Base-by-base conservation (phyloP, 2,113 vertebrate genomes). In the Harpagus bidentatus region DNA sequence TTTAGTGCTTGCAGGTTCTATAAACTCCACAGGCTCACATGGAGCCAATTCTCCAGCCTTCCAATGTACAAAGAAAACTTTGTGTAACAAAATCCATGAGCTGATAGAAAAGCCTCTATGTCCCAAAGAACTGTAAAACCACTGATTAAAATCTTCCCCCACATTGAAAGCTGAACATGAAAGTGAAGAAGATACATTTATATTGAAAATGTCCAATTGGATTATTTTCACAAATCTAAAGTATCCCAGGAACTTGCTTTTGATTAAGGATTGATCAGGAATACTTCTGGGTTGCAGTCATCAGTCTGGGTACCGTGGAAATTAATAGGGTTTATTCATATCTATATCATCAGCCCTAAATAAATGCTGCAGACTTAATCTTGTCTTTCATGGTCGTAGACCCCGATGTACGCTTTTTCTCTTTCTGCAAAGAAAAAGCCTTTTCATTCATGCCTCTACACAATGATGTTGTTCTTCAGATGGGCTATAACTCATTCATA, bases 21-120 rank as follows among this genome's bases (percentile, higher is more conserved):
- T 91, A 89, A 96, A 95, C 61, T 81, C 59, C 58, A 43, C 63
- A 55, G 67, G 23, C 72, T 92, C 12, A 14, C 66, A 89, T 56
- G 32, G 36, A 95, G 90, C 83, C 83, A 95, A 91, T 88, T 93
- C 86, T 92, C 61, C 43, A 82, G 52, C 38, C 52, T 95, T 78
- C 63, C 69, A 84, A 69, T 17, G 20, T 40, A 97, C 83, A 96
- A 95, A 97, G 96, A 95, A 95, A 96, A 95, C 96, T 86, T 88
- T 94, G 88, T 95, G 59, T 74, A 91, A 90, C 63, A 97, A 88
- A 95, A 97, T 86, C 86, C 72, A n/a, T 10, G 50, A 83, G n/a
- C 62, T 92, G 91, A 82, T 88, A 94, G 67, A 95, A 96, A 90
- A 83, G 26, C 31, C 40, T 67, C 73, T 95, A 21, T 89, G 86